Conservation (phyloP, 2,113 vertebrate genomes). For the Polyodon spathula region DNA sequence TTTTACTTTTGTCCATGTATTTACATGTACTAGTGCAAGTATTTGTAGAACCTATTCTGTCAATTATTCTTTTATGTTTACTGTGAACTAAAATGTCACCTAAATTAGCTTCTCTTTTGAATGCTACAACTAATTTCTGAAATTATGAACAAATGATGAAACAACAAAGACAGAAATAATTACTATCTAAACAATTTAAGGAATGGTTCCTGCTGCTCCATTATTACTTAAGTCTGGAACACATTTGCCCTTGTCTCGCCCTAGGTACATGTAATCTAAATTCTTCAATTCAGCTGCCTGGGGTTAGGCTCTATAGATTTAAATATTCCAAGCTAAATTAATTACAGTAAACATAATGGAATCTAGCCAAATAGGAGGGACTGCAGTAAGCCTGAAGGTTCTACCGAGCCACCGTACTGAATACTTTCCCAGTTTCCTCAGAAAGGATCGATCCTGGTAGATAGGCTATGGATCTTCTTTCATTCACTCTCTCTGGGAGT, state of each 20-base stretch:
- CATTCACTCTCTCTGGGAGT: conserved; percentile 8
- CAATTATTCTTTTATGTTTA: too few relatives aligned
- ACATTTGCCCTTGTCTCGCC: conserved; percentile 5
- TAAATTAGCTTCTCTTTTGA: too few relatives aligned
- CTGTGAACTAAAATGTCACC: too few relatives aligned
- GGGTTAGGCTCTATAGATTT: conserved; percentile 13
- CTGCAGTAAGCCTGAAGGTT: background rate
- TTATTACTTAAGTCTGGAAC: conserved; percentile 7
- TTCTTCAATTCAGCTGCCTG: conserved; percentile 8
- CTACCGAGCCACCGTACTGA: background rate
- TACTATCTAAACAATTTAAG: background rate
- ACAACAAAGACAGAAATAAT: background rate
- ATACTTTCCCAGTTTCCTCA: conserved; percentile 4
- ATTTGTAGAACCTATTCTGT: too few relatives aligned
- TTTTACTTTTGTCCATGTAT: too few relatives aligned
- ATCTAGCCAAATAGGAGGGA: conserved; percentile 1
- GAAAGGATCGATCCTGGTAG: conserved; percentile 5
- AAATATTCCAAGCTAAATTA: conserved; percentile 11
- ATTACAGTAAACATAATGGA: conserved; percentile 9
- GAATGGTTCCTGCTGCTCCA: background rate
- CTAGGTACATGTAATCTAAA: background rate
- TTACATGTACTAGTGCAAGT: too few relatives aligned
- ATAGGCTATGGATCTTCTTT: conserved; percentile 15
- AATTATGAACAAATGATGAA: background rate
- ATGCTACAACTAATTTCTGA: too few relatives aligned